A percentile compares a stretch with the other conserved stretches of the same genome.
Evolutionary conservation across 2,888 invertebrate genomes (phyloP).

Genomic region (Trichopria drosophilae): DNA sequence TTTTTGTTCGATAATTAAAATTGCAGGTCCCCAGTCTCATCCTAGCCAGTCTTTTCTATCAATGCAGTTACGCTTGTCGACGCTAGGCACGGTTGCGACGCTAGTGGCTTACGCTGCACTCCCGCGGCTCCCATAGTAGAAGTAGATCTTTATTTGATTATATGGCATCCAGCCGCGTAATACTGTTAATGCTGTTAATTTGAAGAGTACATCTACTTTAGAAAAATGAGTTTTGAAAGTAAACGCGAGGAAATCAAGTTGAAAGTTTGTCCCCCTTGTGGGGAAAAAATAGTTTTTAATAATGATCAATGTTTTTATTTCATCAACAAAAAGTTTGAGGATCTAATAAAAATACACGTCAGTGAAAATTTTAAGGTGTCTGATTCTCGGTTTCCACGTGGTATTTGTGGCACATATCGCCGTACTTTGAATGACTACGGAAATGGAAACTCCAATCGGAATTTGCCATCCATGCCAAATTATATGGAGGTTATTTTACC

Average conservation of each 20-base stretch:
- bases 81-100: too few relatives aligned
- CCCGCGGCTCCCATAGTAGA: too few relatives aligned
- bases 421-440: conserved; percentile 6
- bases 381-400: conserved; percentile 4
- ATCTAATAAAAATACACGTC: conserved; percentile 6
- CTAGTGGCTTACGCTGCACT: too few relatives aligned
- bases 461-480: too few relatives aligned
- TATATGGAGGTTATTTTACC: conserved; percentile 5
- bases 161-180: too few relatives aligned
- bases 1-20: too few relatives aligned
- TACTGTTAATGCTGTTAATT: too few relatives aligned
- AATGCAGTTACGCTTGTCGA: too few relatives aligned
- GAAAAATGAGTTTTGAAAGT: conserved; percentile 4
- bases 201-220: too few relatives aligned
- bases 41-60: too few relatives aligned
- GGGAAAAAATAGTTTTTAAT: conserved; percentile 8
- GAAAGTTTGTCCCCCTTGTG: conserved; percentile 8
- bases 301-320: background rate
- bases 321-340: conserved; percentile 4
- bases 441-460: conserved; percentile 1
- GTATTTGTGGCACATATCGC: conserved; percentile 8
- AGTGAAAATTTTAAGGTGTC: conserved; percentile 7
- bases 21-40: too few relatives aligned
- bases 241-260: conserved; percentile 3
- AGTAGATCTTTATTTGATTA: too few relatives aligned